Base-by-base conservation (phyloP, 2,113 vertebrate genomes). In the Cynopterus brachyotis region DNA sequence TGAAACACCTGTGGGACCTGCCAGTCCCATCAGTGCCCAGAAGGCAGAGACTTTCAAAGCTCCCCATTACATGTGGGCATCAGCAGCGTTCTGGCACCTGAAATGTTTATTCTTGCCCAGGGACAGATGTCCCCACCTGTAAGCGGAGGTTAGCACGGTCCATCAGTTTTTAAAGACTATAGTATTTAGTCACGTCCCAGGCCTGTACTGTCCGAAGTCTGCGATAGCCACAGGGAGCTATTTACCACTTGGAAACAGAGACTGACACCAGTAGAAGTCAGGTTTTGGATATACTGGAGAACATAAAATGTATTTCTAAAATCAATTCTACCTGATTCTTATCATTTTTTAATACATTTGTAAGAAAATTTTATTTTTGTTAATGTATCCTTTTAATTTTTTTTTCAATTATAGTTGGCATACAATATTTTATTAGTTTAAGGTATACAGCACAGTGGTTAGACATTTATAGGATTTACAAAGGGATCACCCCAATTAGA, bases 21-120 rank as follows among this genome's bases (percentile, higher is more conserved):
- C 32, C 32, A 9, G 1, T 7, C 22, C 12, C 32, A 26, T 0
- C 4, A 26, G 24, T 4, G 0, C 53, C 12, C 53, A 0, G 12
- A 53, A 2, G 35, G 19, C 6, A 30, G 11, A 11, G 11, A 11
- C 73, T 62, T 26, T 62, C 20, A 55, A 13, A 5, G 13, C 7
- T 37, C n/a, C 24, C 37, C 11, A 3, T 2, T 30, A 4, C 28
- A 15, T 5, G 7, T 3, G 50, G 35, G 55, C 53, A 0, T 19
- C 40, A 1, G 2, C 17, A 45, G 28, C 11, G 24, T 19, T 8
- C 73, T 30, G 32, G 32, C 40, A 60, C 35, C 26, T 37, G 37
- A 69, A 20, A 20, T 24, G 9, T 15, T 45, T 5, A 10, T 57
- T 47, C 72, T 84, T 75, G 40, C 32, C 9, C 11, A 53, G 19